phyloP scores from a whole-genome alignment of 2,888 invertebrate genomes.

The Trissolcus japonicus region DNA sequence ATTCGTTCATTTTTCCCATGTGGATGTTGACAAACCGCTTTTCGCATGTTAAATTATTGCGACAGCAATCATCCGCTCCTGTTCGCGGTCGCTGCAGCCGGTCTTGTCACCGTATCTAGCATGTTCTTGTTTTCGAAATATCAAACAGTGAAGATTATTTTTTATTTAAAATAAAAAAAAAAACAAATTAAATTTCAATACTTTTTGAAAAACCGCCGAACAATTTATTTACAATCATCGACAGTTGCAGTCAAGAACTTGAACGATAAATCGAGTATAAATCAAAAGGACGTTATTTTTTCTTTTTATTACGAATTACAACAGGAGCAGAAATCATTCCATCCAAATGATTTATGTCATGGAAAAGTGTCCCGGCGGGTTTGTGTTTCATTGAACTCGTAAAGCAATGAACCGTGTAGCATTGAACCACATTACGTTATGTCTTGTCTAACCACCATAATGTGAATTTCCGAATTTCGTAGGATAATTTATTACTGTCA shows the following conservation, averaged over 20 bases:
- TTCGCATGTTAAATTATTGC: too few species aligned
- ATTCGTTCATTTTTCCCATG: too few species aligned
- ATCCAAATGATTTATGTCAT: constrained; percentile 23
- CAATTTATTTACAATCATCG: too few species aligned
- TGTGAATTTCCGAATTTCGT: constrained; percentile 6
- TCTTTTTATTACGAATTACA: constrained; percentile 6
- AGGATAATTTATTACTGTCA: constrained; percentile 4
- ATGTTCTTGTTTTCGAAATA: too few species aligned
- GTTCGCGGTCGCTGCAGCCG: too few species aligned
- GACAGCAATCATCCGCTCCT: too few species aligned
- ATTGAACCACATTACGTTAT: constrained; percentile 8
- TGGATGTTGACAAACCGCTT: too few species aligned
- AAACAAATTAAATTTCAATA: too few species aligned
- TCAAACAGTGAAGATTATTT: not conserved
- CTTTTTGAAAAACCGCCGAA: too few species aligned
- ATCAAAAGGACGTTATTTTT: constrained; percentile 9
- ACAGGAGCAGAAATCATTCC: constrained; percentile 20
- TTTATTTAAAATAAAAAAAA: too few species aligned
- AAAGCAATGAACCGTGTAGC: constrained; percentile 19
- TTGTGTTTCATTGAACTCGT: constrained; percentile 17
- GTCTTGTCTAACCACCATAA: not conserved
- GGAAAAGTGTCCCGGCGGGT: constrained; percentile 13
- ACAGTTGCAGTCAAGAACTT: too few species aligned
- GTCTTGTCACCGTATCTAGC: too few species aligned
- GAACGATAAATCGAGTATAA: not conserved